Evolutionary conservation across 2,888 invertebrate genomes (phyloP), one percentile per base, ranked within the genome.

Genomic region (Machimus atricapillus): DNA sequence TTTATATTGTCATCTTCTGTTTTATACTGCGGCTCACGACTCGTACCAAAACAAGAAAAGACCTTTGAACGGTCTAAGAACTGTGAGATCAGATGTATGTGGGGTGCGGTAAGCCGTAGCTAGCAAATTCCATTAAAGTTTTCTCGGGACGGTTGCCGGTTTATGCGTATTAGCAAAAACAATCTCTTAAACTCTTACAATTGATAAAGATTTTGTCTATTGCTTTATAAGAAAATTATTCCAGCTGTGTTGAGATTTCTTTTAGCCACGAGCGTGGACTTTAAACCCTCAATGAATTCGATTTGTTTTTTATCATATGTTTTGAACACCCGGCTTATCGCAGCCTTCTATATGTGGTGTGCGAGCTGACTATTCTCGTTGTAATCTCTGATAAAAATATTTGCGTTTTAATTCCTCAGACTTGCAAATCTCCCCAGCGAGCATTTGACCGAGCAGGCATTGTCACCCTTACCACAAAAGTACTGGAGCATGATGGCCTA

Each of bases 401-500:
- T 66, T 66, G 27, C 66, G 66, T 87, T 90, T 91, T 87, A 89
- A 93, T 83, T 87, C 88, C 89, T 78, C 87, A 92, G 95, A 90
- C 95, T 94, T 90, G 92, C 94, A 37, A 93, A 93, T 90, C 90
- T 95, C 86, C 93, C 93, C 56, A 91, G 89, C 85, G 94, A 94
- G 77, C 90, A 91, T 89, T 93, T 95, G 89, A 93, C 93, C 2
- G 92, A 93, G 87, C 94, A 94, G 89, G 94, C 93, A 89, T 93
- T 98, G 86, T 96, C 97, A 3, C 96, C 96, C 81, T 94, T 95
- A 0, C 93, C 94, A 16, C 94, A 95, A 19, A 94, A 95, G 88
- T 98, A 96, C 92, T 96, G 96, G 93, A 94, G 96, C 87, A 96
- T 98, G 95, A 95, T 95, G 93, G 97, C 97, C 0, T 99, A 98